Evolutionary conservation across 2,797 vertebrate genomes (phyloP), one percentile per base, ranked within the genome.

Genomic region (Syngnathus acus): DNA sequence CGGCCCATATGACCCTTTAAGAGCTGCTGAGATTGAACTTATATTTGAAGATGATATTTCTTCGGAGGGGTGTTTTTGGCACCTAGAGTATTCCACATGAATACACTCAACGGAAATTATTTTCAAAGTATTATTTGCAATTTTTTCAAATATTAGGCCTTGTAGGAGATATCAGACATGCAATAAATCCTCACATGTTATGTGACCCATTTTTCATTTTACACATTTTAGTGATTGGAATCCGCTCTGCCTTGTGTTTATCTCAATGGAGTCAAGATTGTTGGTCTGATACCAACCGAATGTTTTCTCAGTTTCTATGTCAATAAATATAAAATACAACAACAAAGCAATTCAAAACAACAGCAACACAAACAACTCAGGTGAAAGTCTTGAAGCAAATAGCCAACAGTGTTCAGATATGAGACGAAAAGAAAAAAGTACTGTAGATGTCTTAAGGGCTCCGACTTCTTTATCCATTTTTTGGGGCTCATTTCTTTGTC

Each of bases 1-100:
- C 55, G 69, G 74, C 60, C 45, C 14, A 11, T n/a, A 37, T 69
- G 62, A 73, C 62, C 57, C 71, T 66, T 70, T 50, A 55, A 68
- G 40, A 60, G 64, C 66, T 10, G 38, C 37, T 39, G 61, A 42
- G 40, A 32, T 57, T 59, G 32, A 54, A 51, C 64, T 67, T 47
- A 48, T 53, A 54, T 42, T 26, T 54, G 6, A 37, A 65, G 66
- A 59, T 26, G 6, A 16, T 38, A 5, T 45, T 45, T 17, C 14
- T 16, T 57, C 1, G 26, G 14, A 32, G 32, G 32, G 32, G 32
- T 32, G 4, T 37, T 6, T 16, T 23, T 23, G 51, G 54, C 13
- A 32, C 26, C 26, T 6, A 55, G 23, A 26, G 11, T 55, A 14
- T 26, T 55, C 57, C 51, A 68, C 59, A 1, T 10, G n/a, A 68